A percentile compares a stretch with the other conserved stretches of the same genome.
These are phyloP conservation scores for Muscicapa adusta DNA, from an alignment of 2,113 vertebrate genomes.

Conservation along the genomic window DNA sequence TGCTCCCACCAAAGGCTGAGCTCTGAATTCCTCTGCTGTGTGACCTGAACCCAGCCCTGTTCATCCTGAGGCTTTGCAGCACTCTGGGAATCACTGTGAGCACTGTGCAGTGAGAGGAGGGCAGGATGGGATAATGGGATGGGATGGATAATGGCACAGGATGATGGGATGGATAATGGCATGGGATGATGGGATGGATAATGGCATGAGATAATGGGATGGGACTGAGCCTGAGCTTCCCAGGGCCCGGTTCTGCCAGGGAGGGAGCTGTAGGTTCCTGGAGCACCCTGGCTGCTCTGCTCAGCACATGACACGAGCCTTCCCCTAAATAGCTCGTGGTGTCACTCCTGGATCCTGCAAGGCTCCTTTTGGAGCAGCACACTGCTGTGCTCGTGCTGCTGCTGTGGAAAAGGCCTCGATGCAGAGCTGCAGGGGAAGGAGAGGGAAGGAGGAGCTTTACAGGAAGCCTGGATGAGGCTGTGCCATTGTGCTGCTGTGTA, in stretches of 20 bases:
- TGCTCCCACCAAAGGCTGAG: neutral
- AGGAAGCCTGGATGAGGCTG: fast-evolving
- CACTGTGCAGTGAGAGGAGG: neutral
- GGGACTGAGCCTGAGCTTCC: neutral
- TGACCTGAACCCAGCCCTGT: neutral
- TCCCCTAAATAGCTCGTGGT: neutral
- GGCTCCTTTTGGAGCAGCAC: neutral
- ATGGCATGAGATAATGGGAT: neutral
- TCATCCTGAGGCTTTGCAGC: neutral
- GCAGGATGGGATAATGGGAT: neutral
- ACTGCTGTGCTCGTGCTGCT: neutral
- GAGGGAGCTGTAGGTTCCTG: neutral
- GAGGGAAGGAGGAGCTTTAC: neutral
- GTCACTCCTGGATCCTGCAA: neutral
- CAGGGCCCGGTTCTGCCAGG: neutral
- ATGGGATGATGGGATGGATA: neutral
- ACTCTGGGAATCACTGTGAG: neutral
- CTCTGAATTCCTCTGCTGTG: neutral
- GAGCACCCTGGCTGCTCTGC: neutral
- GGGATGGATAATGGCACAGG: neutral
- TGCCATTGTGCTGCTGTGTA: neutral
- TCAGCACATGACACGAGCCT: neutral
- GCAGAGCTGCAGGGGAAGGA: neutral
- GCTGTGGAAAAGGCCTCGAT: neutral
- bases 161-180: neutral